Percentiles rank a stretch among this genome's conserved stretches.
Conservation (phyloP, 2,797 vertebrate genomes). For the Triplophysa bombifrons region DNA sequence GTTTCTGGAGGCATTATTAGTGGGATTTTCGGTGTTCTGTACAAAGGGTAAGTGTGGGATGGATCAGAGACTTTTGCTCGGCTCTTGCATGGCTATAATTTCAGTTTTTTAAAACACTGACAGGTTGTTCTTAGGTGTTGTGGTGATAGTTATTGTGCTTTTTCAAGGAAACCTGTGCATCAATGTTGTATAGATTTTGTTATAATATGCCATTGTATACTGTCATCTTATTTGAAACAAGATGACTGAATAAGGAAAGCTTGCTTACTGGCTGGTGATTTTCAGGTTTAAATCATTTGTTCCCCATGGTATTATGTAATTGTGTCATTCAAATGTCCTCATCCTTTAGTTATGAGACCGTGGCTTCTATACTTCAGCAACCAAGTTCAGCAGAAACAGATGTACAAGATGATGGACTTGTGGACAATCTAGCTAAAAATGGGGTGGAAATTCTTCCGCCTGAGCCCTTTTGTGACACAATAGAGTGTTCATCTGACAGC, state of each 20-base stretch:
- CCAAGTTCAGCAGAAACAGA: conserved; percentile 40
- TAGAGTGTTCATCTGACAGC: conserved; percentile 15
- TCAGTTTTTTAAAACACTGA: not conserved
- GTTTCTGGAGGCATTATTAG: conserved; percentile 49
- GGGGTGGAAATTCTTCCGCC: conserved; percentile 52
- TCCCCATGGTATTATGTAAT: not conserved
- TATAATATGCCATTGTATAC: not conserved
- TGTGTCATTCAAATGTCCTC: conserved; percentile 51
- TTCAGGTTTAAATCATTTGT: not conserved
- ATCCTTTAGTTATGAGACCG: conserved; percentile 62
- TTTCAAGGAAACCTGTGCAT: conserved; percentile 16
- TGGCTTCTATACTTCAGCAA: conserved; percentile 61
- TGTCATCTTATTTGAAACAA: not conserved
- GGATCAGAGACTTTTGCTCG: not conserved
- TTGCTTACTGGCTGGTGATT: conserved; percentile 4
- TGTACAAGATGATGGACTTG: conserved; percentile 27
- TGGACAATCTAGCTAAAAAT: conserved; percentile 24
- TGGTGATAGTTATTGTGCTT: not conserved
- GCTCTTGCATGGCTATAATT: conserved; percentile 40
- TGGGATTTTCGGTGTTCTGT: conserved; percentile 47
- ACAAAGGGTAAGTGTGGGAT: conserved; percentile 62
- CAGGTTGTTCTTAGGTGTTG: conserved; percentile 10
- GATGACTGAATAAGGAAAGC: not conserved
- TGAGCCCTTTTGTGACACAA: conserved; percentile 46
- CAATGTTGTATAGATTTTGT: not conserved